Conservation (phyloP, 2,113 vertebrate species). For the Cinclus cinclus region DNA sequence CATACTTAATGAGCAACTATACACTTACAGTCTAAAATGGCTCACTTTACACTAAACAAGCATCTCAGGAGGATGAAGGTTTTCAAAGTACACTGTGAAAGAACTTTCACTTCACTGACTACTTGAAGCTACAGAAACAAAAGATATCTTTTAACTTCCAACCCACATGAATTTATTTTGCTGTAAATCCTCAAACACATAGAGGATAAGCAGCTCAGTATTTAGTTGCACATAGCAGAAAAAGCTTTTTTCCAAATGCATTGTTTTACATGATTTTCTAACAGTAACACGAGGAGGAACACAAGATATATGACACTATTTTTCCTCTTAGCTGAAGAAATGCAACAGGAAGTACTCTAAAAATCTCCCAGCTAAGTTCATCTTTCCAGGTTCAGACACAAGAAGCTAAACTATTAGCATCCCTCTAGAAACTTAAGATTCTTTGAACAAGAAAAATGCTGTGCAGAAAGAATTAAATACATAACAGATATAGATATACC, state of each 20-base stretch:
- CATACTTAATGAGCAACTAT: background rate
- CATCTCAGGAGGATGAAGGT: background rate
- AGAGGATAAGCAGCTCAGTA: background rate
- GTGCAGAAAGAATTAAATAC: background rate
- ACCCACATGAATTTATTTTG: background rate
- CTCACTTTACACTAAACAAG: background rate
- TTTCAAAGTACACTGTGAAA: background rate
- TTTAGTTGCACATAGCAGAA: background rate
- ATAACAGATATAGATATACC: background rate
- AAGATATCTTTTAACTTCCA: background rate
- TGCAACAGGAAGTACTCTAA: background rate
- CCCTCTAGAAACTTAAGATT: background rate
- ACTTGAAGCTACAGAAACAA: background rate
- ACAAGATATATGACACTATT: background rate
- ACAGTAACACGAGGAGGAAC: background rate
- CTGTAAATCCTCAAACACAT: background rate
- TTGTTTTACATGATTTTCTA: background rate
- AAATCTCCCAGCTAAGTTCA: background rate
- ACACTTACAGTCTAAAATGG: background rate
- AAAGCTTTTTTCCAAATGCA: background rate
- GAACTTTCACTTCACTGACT: background rate
- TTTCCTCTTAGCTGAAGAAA: background rate
- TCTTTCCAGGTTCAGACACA: background rate
- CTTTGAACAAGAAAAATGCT: background rate
- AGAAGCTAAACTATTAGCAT: background rate